Evolutionary conservation across 2,888 invertebrate genomes (phyloP).

Genomic region (Cremastinae sp.): DNA sequence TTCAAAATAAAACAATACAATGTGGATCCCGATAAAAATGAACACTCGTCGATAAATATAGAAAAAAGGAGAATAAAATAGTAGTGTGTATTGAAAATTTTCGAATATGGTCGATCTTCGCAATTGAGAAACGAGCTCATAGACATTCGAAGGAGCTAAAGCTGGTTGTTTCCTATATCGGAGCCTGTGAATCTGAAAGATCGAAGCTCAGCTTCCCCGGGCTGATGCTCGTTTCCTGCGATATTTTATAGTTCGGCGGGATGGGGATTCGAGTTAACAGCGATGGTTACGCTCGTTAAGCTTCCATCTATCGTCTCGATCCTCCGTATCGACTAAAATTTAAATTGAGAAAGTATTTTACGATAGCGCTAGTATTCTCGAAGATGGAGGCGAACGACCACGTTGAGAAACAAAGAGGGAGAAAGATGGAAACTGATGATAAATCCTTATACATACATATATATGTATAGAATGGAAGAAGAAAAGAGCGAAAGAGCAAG

Average conservation of each 20-base stretch:
- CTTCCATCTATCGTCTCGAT: constrained; percentile 49
- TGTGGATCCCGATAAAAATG: too few relatives aligned
- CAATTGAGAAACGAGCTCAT: too few relatives aligned
- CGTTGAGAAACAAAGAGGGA: too few relatives aligned
- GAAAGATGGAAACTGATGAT: too few relatives aligned
- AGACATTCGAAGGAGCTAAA: too few relatives aligned
- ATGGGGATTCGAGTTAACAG: constrained; percentile 69
- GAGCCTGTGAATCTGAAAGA: constrained; percentile 57
- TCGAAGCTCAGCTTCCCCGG: constrained; percentile 59
- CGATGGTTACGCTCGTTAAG: constrained; percentile 78
- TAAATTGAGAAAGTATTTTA: constrained; percentile 81
- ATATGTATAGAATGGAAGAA: background rate
- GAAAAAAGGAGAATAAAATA: too few relatives aligned
- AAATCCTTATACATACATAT: too few relatives aligned
- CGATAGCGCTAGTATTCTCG: constrained; percentile 69
- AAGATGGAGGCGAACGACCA: constrained; percentile 1
- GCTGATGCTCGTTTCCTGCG: constrained; percentile 56
- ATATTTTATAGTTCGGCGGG: constrained; percentile 73
- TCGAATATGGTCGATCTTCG: too few relatives aligned
- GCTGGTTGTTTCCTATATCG: constrained; percentile 57
- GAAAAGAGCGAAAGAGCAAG: constrained; percentile 2
- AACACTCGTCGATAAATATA: too few relatives aligned
- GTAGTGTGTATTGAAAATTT: too few relatives aligned
- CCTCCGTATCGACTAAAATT: constrained; percentile 73
- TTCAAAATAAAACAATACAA: too few relatives aligned